Evolutionary conservation across 2,797 vertebrate species (phyloP).

Genomic region (Parauchenoglanis ngamensis): DNA sequence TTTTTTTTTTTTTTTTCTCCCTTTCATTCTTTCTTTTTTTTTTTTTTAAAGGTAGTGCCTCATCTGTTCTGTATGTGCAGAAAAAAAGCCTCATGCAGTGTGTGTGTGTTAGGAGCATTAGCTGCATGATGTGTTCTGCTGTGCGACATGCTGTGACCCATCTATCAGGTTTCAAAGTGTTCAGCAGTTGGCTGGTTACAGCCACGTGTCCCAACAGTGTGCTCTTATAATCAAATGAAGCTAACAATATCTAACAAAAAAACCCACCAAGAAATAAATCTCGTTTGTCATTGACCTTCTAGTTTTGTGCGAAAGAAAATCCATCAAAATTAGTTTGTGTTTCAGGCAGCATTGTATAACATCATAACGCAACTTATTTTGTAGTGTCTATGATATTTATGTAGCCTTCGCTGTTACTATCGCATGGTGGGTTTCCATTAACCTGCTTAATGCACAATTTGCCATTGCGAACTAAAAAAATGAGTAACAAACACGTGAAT

Average conservation of each 20-base stretch:
- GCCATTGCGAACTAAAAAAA: too few species aligned
- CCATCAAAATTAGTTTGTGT: not conserved
- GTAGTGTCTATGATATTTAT: not conserved
- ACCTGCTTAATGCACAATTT: too few species aligned
- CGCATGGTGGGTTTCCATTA: too few species aligned
- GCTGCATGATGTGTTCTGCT: not conserved
- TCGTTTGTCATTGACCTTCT: not conserved
- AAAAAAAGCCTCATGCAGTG: not conserved
- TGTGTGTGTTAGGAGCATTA: not conserved
- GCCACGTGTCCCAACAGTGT: constrained; percentile 8
- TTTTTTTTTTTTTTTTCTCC: not conserved
- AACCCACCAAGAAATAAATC: too few species aligned
- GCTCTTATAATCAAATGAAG: not conserved
- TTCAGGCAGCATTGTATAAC: not conserved
- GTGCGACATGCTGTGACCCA: not conserved
- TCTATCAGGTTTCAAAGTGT: constrained; percentile 10
- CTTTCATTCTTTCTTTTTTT: not conserved
- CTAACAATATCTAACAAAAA: not conserved
- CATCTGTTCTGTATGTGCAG: not conserved
- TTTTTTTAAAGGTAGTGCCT: not conserved
- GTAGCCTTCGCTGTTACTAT: too few species aligned
- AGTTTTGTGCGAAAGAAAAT: constrained; percentile 3
- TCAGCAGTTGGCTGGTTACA: not conserved
- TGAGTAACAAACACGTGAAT: too few species aligned
- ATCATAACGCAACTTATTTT: not conserved